A percentile compares a stretch with the other conserved stretches of the same genome.
phyloP scores from a whole-genome alignment of 2,113 vertebrate genomes.

The Rana temporaria region DNA sequence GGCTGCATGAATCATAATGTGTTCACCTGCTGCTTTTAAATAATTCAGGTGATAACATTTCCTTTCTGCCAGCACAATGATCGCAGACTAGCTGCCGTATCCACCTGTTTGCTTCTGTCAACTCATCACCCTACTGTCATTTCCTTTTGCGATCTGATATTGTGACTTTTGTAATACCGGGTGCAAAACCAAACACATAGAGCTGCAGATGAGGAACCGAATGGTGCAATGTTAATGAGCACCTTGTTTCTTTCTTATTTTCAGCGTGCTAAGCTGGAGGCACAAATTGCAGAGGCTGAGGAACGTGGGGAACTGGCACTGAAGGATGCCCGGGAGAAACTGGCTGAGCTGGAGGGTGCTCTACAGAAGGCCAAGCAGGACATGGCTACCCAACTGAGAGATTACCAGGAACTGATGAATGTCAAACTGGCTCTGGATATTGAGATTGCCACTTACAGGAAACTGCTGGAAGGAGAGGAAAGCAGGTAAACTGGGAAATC shows the following conservation, averaged over 20 bases:
- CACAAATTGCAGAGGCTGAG: constrained; percentile 85
- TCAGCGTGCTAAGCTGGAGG: constrained; percentile 88
- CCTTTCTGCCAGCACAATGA: neutral
- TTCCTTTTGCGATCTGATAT: no score
- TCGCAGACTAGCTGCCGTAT: neutral
- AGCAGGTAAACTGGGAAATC: constrained; percentile 71
- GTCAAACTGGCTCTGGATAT: no score
- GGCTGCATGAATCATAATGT: constrained; percentile 25
- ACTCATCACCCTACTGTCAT: neutral
- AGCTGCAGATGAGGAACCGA: no score
- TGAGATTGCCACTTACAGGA: constrained; percentile 71
- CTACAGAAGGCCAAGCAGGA: constrained; percentile 90
- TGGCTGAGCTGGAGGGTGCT: constrained; percentile 84
- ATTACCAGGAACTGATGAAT: constrained; percentile 73
- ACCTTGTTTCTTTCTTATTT: neutral
- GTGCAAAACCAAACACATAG: no score
- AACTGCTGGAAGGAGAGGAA: constrained; percentile 95
- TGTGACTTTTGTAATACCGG: no score
- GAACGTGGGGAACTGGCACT: constrained; percentile 86
- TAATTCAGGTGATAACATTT: constrained; percentile 38
- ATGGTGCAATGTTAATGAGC: neutral
- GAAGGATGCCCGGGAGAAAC: constrained; percentile 84
- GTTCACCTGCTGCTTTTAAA: constrained; percentile 53
- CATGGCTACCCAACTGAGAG: constrained; percentile 87
- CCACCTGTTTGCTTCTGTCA: constrained; percentile 5